Conservation (phyloP, 2,888 invertebrate species). For the Ferdinandea cuprea region DNA sequence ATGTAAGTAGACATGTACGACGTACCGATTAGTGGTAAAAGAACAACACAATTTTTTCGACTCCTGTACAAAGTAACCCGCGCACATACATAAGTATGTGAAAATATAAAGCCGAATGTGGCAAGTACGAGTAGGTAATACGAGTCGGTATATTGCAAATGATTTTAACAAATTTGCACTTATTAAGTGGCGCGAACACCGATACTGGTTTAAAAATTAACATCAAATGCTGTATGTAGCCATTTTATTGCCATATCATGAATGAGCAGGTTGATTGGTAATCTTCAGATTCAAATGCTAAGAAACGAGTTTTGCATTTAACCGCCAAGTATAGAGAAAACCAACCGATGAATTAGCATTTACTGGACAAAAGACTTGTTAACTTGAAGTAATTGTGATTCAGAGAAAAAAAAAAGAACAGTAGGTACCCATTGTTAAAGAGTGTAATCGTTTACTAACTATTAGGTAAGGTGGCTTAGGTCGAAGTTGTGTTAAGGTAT, state of each 20-base stretch:
- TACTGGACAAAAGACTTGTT: slow-evolving; percentile 45
- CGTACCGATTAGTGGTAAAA: too few species aligned
- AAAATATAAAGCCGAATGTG: too few species aligned
- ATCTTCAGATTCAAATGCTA: slow-evolving; percentile 32
- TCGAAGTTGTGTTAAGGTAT: neutral
- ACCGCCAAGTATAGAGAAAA: neutral
- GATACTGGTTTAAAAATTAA: slow-evolving; percentile 2
- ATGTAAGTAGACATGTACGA: too few species aligned
- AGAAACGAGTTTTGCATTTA: slow-evolving; percentile 1
- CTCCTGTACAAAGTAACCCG: too few species aligned
- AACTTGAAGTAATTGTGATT: slow-evolving; percentile 40
- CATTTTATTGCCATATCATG: slow-evolving; percentile 28
- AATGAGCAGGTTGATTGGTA: slow-evolving; percentile 52
- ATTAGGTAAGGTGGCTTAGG: slow-evolving; percentile 13
- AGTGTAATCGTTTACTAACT: neutral
- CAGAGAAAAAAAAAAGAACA: neutral
- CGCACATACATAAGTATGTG: too few species aligned
- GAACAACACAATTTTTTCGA: too few species aligned
- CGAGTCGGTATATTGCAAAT: neutral
- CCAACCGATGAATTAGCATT: slow-evolving; percentile 30
- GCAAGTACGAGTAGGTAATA: neutral
- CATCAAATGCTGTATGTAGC: slow-evolving; percentile 22
- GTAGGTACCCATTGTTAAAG: slow-evolving; percentile 15
- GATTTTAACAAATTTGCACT: slow-evolving; percentile 18
- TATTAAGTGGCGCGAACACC: slow-evolving; percentile 2